Conservation (phyloP, 2,797 vertebrate species). For the Pithecia hirsuta region DNA sequence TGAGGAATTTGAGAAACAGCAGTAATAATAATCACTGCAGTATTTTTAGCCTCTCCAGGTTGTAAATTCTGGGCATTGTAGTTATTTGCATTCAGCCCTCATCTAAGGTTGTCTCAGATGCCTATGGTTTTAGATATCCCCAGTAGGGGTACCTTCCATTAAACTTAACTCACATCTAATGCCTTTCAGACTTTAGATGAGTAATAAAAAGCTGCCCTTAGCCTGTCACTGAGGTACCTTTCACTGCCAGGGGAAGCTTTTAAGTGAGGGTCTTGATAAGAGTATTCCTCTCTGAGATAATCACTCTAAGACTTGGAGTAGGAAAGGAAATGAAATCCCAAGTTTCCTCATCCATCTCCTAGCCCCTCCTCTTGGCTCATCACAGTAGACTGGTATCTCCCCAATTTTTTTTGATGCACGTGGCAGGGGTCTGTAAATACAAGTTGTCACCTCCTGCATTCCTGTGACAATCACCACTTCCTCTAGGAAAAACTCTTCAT, state of each 20-base stretch:
- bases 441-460: not conserved
- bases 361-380: not conserved
- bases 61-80: not conserved
- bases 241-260: not conserved
- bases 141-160: not conserved
- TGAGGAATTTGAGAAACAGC: conserved; percentile 13
- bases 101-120: not conserved
- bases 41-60: not conserved
- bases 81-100: not conserved
- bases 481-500: not conserved
- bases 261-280: not conserved
- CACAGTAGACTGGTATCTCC: not conserved
- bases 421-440: not conserved
- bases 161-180: not conserved
- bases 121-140: not conserved
- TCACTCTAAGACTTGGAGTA: not conserved
- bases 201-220: not conserved
- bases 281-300: not conserved
- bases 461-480: not conserved
- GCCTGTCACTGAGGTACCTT: not conserved
- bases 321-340: not conserved
- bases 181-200: not conserved
- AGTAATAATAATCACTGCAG: not conserved
- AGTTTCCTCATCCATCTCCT: not conserved
- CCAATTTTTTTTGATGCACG: not conserved